A percentile compares a stretch with the other conserved stretches of the same genome.
Conservation (phyloP, 2,113 vertebrate species). For the Poecilia latipinna region DNA sequence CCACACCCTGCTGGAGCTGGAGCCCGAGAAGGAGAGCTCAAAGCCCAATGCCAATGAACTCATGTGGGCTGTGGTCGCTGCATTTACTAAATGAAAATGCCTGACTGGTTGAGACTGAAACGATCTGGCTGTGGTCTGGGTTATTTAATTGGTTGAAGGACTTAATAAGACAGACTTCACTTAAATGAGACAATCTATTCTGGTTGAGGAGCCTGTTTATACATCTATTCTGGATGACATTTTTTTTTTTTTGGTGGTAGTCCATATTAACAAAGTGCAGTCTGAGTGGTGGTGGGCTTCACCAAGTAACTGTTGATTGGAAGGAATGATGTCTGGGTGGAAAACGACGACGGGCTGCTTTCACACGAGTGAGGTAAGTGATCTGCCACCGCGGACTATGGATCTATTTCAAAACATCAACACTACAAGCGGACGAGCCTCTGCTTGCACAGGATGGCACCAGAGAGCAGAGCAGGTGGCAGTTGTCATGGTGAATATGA, state of each 20-base stretch:
- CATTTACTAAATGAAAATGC: constrained; percentile 89
- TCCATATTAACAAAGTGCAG: constrained; percentile 64
- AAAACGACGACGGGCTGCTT: constrained; percentile 42
- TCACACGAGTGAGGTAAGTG: constrained; percentile 37
- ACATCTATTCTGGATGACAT: constrained; percentile 64
- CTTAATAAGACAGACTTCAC: constrained; percentile 65
- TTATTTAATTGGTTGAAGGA: constrained; percentile 75
- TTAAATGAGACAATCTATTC: constrained; percentile 73
- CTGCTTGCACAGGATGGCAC: constrained; percentile 39
- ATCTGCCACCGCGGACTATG: constrained; percentile 35
- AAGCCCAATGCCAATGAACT: constrained; percentile 93
- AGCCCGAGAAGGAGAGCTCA: constrained; percentile 92
- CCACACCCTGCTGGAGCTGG: constrained; percentile 92
- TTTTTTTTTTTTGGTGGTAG: constrained; percentile 54
- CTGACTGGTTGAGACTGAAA: constrained; percentile 47
- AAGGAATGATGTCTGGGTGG: constrained; percentile 42
- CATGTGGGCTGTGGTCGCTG: constrained; percentile 95
- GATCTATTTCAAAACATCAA: constrained; percentile 32
- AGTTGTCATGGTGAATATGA: constrained; percentile 58
- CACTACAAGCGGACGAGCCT: constrained; percentile 34
- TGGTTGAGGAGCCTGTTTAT: constrained; percentile 68
- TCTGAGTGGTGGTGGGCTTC: constrained; percentile 72
- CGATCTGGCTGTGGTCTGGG: constrained; percentile 59
- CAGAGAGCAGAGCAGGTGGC: constrained; percentile 33
- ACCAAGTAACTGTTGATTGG: constrained; percentile 51